Conservation (phyloP, 37 sponge, comb jelly and placozoan genomes). For the Sycon ciliatum region DNA sequence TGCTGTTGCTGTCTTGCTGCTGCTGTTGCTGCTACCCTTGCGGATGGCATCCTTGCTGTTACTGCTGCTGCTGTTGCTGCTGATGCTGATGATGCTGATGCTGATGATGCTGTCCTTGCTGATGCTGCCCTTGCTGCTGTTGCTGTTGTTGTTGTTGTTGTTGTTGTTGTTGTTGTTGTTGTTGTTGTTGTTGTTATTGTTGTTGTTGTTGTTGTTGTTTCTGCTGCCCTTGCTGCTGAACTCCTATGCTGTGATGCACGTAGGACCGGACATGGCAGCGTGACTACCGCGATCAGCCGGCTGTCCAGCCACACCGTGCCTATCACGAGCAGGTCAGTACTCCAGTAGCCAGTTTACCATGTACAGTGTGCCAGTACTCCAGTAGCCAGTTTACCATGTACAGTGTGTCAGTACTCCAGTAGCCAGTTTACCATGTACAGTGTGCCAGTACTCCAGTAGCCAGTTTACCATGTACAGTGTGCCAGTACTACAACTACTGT, state of each 20-base stretch:
- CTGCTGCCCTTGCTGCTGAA: background rate
- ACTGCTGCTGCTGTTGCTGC: no score
- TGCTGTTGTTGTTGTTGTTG: background rate
- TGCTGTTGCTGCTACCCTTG: no score
- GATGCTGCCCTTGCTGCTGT: no score
- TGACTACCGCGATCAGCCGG: conserved; percentile 43
- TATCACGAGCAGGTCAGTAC: conserved; percentile 22
- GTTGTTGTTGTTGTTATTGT: background rate
- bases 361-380: background rate
- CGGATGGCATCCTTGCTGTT: no score
- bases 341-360: background rate
- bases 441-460: no score
- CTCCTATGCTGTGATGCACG: background rate
- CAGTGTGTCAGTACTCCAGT: background rate
- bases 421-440: background rate
- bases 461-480: no score
- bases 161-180: background rate
- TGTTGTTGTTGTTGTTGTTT: no score
- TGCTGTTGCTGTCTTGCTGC: no score
- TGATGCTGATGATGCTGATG: no score
- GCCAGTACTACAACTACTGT: no score
- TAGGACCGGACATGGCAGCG: conserved; percentile 80
- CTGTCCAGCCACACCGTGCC: conserved; percentile 58
- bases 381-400: background rate
- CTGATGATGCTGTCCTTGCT: no score